A percentile compares a stretch with the other conserved stretches of the same genome.
These are phyloP conservation scores for Limonius californicus DNA, from an alignment of 1,140 invertebrate genomes.

Conservation along the genomic window DNA sequence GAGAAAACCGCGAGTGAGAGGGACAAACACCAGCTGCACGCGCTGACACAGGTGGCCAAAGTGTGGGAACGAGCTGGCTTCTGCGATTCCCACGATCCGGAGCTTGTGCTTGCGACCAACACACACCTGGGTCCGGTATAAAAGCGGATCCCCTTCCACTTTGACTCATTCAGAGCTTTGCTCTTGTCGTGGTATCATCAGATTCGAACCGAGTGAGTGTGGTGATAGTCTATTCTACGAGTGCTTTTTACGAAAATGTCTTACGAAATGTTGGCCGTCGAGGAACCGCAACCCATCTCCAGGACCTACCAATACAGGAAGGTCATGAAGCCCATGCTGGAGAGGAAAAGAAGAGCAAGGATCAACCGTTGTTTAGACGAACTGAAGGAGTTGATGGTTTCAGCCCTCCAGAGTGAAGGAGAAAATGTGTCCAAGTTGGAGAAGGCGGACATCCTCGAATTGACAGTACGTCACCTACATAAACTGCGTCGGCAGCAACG, in stretches of 20 bases:
- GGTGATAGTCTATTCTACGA: background rate
- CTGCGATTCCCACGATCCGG: slow-evolving; percentile 56
- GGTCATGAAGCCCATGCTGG: slow-evolving; percentile 94
- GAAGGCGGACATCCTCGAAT: slow-evolving; percentile 94
- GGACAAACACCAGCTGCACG: slow-evolving; percentile 37
- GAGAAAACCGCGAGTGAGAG: slow-evolving; percentile 17
- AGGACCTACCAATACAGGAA: slow-evolving; percentile 88
- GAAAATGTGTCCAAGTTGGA: slow-evolving; percentile 91
- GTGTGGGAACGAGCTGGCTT: slow-evolving; percentile 57
- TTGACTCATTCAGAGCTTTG: slow-evolving; percentile 47
- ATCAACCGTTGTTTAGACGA: slow-evolving; percentile 94
- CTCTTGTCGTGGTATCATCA: slow-evolving; percentile 35
- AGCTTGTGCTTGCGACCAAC: slow-evolving; percentile 48
- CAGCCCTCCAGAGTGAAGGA: slow-evolving; percentile 78
- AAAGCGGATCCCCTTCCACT: slow-evolving; percentile 50
- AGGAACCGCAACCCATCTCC: slow-evolving; percentile 59
- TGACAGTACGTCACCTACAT: slow-evolving; percentile 91
- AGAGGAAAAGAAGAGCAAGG: slow-evolving; percentile 86
- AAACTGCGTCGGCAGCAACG: slow-evolving; percentile 71
- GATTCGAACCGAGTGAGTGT: background rate
- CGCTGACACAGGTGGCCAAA: slow-evolving; percentile 49
- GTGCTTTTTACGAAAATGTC: slow-evolving; percentile 18
- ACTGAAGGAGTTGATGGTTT: slow-evolving; percentile 88
- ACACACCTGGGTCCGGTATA: slow-evolving; percentile 50
- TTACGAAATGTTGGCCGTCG: slow-evolving; percentile 44